A percentile compares a stretch with the other conserved stretches of the same genome.
phyloP scores from a whole-genome alignment of 2,113 vertebrate genomes.

The Malurus elegans region DNA sequence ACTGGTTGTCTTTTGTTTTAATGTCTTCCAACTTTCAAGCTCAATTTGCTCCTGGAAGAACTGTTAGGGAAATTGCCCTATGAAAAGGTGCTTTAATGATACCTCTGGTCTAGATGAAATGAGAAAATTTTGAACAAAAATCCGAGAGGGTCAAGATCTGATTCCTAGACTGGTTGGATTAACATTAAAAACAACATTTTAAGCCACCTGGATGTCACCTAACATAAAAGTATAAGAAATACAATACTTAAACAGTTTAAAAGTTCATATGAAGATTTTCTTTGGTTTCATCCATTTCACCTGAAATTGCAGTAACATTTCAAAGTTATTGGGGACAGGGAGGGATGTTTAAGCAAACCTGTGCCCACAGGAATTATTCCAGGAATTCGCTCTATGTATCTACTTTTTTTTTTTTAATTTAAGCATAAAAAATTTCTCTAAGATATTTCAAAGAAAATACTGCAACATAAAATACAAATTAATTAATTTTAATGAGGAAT shows the following conservation, averaged over 20 bases:
- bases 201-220: neutral
- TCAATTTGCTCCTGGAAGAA: neutral
- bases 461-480: neutral
- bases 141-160: neutral
- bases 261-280: neutral
- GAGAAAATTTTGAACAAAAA: neutral
- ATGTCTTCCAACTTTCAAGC: neutral
- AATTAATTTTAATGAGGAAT: neutral
- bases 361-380: neutral
- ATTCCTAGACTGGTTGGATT: neutral
- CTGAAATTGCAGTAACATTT: neutral
- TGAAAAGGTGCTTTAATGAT: neutral
- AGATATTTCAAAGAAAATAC: neutral
- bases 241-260: neutral
- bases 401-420: neutral
- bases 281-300: neutral
- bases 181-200: neutral
- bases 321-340: accelerated
- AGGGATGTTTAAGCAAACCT: neutral
- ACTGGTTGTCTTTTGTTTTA: neutral
- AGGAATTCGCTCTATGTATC: neutral
- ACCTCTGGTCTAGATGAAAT: neutral
- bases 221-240: neutral
- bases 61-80: neutral
- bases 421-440: neutral